These are phyloP conservation scores for human (Homo sapiens) DNA, from an alignment of 2,113 vertebrate genomes.

Conservation along the genomic window DNA sequence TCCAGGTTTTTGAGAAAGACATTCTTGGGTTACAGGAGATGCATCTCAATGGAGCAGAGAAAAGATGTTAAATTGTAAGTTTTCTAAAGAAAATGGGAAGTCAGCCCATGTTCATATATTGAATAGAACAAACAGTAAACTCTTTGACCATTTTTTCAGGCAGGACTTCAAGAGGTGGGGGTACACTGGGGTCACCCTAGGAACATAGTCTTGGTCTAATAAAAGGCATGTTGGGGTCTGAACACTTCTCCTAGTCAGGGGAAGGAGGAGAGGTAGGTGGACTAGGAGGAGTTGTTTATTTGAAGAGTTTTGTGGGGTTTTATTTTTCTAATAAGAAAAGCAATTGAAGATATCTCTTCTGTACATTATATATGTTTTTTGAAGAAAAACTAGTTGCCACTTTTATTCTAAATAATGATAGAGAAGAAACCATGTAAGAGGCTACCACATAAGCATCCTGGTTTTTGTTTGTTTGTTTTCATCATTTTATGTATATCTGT, in stretches of 20 bases:
- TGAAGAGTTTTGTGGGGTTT: neutral
- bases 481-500: neutral
- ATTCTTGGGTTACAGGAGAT: neutral
- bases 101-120: neutral
- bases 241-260: neutral
- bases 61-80: too few species aligned
- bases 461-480: neutral
- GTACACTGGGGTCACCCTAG: neutral
- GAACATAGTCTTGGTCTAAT: neutral
- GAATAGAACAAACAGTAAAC: neutral
- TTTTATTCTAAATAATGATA: neutral
- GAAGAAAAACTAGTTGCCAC: neutral
- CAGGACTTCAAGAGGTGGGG: neutral
- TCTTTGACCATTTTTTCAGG: neutral
- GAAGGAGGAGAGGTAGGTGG: neutral
- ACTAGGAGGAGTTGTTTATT: neutral
- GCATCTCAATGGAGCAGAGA: neutral
- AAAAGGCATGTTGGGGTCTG: fast-evolving
- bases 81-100: neutral
- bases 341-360: neutral
- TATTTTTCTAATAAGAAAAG: neutral
- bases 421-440: neutral
- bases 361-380: fast-evolving
- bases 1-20: neutral
- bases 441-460: neutral